A percentile compares a stretch with the other conserved stretches of the same genome.
Conservation (phyloP, 2,888 invertebrate genomes). For the Xestia c-nigrum region DNA sequence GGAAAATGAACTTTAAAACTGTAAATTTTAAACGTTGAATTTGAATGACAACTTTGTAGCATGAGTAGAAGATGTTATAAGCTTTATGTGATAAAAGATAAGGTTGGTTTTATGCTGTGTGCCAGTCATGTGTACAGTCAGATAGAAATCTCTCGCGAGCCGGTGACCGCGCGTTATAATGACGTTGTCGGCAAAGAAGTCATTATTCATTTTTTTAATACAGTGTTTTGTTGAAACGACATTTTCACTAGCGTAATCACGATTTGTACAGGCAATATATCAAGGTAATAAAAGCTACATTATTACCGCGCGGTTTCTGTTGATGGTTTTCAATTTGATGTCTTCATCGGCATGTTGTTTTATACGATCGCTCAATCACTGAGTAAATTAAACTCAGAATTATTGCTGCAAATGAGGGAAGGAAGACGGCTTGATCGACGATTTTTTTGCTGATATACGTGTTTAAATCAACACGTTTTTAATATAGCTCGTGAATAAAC, state of each 20-base stretch:
- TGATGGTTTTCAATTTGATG: conserved; percentile 89
- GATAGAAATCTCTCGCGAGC: conserved; percentile 86
- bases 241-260: conserved; percentile 90
- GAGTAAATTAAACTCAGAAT: conserved; percentile 67
- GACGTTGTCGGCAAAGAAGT: conserved; percentile 88
- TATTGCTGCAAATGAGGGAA: conserved; percentile 69
- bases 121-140: conserved; percentile 65
- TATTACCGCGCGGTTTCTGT: conserved; percentile 80
- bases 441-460: conserved; percentile 63
- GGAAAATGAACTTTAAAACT: conserved; percentile 71
- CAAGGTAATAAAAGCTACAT: conserved; percentile 86
- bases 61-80: conserved; percentile 54
- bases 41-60: conserved; percentile 64
- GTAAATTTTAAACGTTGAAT: conserved; percentile 72
- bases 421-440: conserved; percentile 60
- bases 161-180: conserved; percentile 86
- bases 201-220: conserved; percentile 91
- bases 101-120: conserved; percentile 68
- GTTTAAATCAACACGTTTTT: conserved; percentile 63
- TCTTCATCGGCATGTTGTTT: conserved; percentile 80
- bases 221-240: conserved; percentile 90
- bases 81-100: conserved; percentile 62
- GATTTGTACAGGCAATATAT: conserved; percentile 88
- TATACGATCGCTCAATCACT: conserved; percentile 72
- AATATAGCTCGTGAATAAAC: conserved; percentile 54